Base-by-base conservation (phyloP, 2,888 invertebrate species). In the Sphecodes monilicornis region DNA sequence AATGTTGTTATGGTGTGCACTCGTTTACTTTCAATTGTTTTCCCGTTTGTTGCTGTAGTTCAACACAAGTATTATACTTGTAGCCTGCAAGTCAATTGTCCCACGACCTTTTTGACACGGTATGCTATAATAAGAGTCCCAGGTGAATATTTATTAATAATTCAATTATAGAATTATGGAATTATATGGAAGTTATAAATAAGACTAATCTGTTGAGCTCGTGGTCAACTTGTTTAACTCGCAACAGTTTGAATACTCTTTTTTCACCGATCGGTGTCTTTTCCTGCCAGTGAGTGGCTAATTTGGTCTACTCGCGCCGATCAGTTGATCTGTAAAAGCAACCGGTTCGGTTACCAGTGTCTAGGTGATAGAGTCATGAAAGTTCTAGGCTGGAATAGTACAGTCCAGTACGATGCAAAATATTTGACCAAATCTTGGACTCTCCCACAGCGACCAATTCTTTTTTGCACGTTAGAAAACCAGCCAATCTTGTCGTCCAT, bases 361-460 rank as follows among this genome's bases (percentile, higher is more conserved):
- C 64, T 22, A 68, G 68, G 26, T 68, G n/a, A 68, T 68, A 13
- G n/a, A 41, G 39, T 39, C n/a, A n/a, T 41, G 68, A 68, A n/a
- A 68, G 39, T 39, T 39, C n/a, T 39, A 13, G 68, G 39, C 39
- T 41, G 36, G 41, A 68, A 39, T n/a, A 11, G n/a, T 39, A n/a
- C 68, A 5, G n/a, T 8, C 4, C 13, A n/a, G 3, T n/a, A 10
- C 22, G 22, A 22, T 41, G 41, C n/a, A n/a, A 18, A 36, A 3
- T 22, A 22, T 22, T 41, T 68, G 13, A 68, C 22, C 13, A n/a
- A 68, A 41, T 68, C n/a, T 18, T 60, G 18, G 32, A 1, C 8
- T 64, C 26, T 60, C 26, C 1, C 1, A 29, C 26, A 29, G 13
- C n/a, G 54, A 10, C n/a, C 10, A 54, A 54, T 54, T 22, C n/a